Evolutionary conservation across 2,113 vertebrate species (phyloP).

Genomic region (Candoia aspera): DNA sequence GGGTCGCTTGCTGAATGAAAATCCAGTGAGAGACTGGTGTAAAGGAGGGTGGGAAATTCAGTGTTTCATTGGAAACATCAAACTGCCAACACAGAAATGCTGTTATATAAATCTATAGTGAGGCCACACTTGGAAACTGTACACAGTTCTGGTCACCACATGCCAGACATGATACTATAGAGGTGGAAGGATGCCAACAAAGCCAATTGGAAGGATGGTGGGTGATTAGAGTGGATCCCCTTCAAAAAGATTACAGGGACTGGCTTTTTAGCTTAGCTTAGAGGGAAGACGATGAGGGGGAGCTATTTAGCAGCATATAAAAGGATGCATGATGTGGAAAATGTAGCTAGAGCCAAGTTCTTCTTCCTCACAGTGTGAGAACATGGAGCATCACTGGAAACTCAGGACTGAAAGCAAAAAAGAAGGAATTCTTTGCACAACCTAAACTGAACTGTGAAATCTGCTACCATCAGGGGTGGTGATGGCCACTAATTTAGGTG

Average conservation of each 20-base stretch:
- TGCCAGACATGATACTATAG: neutral
- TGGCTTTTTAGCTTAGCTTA: neutral
- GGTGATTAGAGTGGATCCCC: neutral
- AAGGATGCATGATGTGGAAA: neutral
- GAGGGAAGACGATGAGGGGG: neutral
- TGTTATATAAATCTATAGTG: neutral
- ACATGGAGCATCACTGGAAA: neutral
- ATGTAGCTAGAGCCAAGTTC: neutral
- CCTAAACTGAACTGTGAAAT: neutral
- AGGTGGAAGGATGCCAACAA: neutral
- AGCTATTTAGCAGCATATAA: neutral
- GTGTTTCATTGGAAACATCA: neutral
- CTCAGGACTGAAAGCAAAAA: neutral
- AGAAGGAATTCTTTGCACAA: neutral
- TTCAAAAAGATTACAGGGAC: neutral
- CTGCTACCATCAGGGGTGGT: neutral
- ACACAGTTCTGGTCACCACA: neutral
- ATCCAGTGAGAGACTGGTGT: neutral
- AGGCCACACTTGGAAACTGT: neutral
- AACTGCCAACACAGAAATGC: neutral
- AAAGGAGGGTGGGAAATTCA: neutral
- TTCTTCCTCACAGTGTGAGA: neutral
- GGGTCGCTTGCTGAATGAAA: neutral
- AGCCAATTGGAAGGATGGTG: neutral
- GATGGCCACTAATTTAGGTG: neutral